Percentiles rank a stretch among this genome's conserved stretches.
These are phyloP conservation scores for Aurelia aurita complex sp. Pacific DNA, from an alignment of 30 jellyfish, hydroid and myxozoan species.

Conservation along the genomic window DNA sequence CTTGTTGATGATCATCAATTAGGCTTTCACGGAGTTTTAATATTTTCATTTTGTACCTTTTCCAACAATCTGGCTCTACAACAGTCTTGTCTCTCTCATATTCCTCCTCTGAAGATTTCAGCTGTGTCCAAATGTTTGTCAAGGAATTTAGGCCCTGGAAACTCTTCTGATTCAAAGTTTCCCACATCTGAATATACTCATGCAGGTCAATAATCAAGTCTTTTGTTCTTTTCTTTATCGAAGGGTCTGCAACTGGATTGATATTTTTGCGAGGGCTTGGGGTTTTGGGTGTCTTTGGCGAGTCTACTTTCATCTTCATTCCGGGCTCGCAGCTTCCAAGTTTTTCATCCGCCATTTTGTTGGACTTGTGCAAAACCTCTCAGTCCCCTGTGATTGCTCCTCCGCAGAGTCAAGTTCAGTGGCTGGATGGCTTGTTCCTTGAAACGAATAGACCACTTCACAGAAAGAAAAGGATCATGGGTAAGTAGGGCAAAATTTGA, in stretches of 20 bases:
- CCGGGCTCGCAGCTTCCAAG: not conserved
- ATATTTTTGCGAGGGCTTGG: slow-evolving; percentile 31
- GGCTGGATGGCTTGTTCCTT: too few relatives aligned
- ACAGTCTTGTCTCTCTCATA: slow-evolving; percentile 6
- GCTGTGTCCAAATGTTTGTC: slow-evolving; percentile 64
- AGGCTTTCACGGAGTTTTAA: slow-evolving; percentile 75
- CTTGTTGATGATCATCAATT: slow-evolving; percentile 57
- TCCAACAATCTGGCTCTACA: slow-evolving; percentile 44
- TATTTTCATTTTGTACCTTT: slow-evolving; percentile 54
- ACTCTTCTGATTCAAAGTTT: slow-evolving; percentile 59
- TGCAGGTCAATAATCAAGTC: slow-evolving; percentile 76
- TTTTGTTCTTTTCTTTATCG: slow-evolving; percentile 64
- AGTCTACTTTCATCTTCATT: not conserved
- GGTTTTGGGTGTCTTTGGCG: slow-evolving; percentile 37
- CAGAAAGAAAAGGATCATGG: too few relatives aligned
- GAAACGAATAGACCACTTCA: too few relatives aligned
- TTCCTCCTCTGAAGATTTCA: slow-evolving; percentile 52
- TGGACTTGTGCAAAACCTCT: too few relatives aligned
- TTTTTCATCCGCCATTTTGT: slow-evolving; percentile 17
- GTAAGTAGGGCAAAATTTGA: too few relatives aligned
- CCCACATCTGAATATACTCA: slow-evolving; percentile 82
- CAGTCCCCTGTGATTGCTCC: too few relatives aligned
- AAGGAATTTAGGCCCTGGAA: slow-evolving; percentile 84
- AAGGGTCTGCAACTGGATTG: slow-evolving; percentile 18
- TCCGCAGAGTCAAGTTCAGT: too few relatives aligned